Base-by-base conservation (phyloP, 2,888 invertebrate genomes). In the Catocala fraxini region DNA sequence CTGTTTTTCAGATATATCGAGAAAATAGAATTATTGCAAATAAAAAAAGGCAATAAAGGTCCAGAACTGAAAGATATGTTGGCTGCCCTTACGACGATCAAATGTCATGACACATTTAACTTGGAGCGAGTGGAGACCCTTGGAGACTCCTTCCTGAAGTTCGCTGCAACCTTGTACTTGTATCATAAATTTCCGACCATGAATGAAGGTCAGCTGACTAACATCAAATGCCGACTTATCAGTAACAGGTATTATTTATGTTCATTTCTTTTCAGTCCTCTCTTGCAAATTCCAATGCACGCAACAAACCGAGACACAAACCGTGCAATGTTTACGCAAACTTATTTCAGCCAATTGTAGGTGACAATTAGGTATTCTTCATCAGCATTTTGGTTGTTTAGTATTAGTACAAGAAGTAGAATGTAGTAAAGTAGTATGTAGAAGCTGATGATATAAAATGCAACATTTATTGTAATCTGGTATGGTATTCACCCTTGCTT, bases 121-220 rank as follows among this genome's bases (percentile, higher is more conserved):
- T 87, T 98, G 75, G 99, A 99, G 84, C 92, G 98, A 0, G 91
- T 97, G 11, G 98, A 99, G 89, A 98, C 98, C 0, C 95, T 99
- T 4, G 99, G 99, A 0, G 99, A 99, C 86, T 97, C 98, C 0
- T 97, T 97, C 87, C 91, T 99, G 6, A 99, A 99, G 90, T 97
- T 96, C 76, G 96, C 97, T 1, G 94, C 96, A 0, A 97, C 97
- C 0, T 87, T 97, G 4, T 97, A 96, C 84, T 91, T 98, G 15
- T 97, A 95, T 82, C 95, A 96, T 72, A 93, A 95, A 60, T 98
- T 96, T 85, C 95, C 96, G 0, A 86, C 88, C 0, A 95, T 95
- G 47, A 96, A 96, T 77, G 98, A 99, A 89, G 98, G 98, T 0
- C 95, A 96, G 68, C 93, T 98, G 35, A 98, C 98, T 0, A 94